Evolutionary conservation across 2,888 invertebrate species (phyloP), one percentile per base, ranked within the genome.

Genomic region (Macaria liturata): DNA sequence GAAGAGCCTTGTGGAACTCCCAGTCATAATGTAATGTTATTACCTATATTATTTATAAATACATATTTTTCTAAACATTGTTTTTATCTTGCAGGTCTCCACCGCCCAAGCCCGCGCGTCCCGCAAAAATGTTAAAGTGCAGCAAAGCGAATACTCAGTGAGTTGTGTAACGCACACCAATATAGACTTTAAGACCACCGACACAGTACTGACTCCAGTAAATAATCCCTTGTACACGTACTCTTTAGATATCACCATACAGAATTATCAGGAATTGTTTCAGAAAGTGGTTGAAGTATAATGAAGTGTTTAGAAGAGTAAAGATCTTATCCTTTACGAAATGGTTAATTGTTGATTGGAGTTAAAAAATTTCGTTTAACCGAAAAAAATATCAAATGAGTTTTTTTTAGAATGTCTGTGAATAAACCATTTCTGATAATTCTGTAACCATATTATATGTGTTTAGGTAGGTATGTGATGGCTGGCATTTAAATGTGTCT

Each of bases 131-230:
- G 9, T 4, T 61, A 63, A 65, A 69, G 65, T 57, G 56, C 49
- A 51, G 62, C 60, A 64, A 72, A 70, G 66, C 73, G 71, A 81
- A 89, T 86, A 88, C 88, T 88, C 88, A 84, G 81, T 76, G 88
- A 78, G 86, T 86, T 85, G 85, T 88, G 85, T 59, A 44, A 20
- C 42, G 59, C 63, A 62, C 54, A 62, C 52, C 45, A 56, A 57
- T 59, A 59, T 61, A 61, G 61, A 59, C 66, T 66, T 62, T 61
- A 59, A 55, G 56, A 64, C 61, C 67, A 61, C 64, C 62, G 54
- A 65, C 46, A 59, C 44, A 30, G 46, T 54, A 59, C 59, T 59
- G 59, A 59, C 50, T 59, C 47, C 59, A 54, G 54, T 54, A 40
- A 47, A 54, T 54, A 48, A 59, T 51, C 54, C 54, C 59, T 42